Base-by-base conservation (phyloP, 2,797 vertebrate genomes). In the Molossus molossus region DNA sequence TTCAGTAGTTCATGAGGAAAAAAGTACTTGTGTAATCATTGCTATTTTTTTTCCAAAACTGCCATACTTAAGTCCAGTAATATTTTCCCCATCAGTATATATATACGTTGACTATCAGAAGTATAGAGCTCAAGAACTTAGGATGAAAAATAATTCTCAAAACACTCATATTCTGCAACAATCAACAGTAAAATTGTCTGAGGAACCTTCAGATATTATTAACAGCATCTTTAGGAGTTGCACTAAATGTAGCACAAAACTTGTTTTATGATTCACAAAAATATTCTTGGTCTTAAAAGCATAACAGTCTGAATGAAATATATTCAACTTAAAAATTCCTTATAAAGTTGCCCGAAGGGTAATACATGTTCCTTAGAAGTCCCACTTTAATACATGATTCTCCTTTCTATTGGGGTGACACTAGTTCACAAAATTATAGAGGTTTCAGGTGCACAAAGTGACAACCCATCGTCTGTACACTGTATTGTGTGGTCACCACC, bases 281-380 rank as follows among this genome's bases (percentile, higher is more conserved):
- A 87, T 40, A 86, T n/a, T 87, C 64, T 50, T 96, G 69, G 18
- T 85, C 25, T 89, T 83, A 79, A 80, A 96, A 72, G 33, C 9
- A 72, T n/a, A 1, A 69, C n/a, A 88, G 55, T 90, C 70, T 94
- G 57, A 92, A 88, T 27, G 6, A 45, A 80, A 91, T 25, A 45
- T 55, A 93, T 33, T 94, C 57, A 90, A 90, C 21, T 83, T 62
- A 64, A 82, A 96, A 89, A 20, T 40, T 70, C 17, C 33, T 96
- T 82, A 77, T 13, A 72, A 80, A 96, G 45, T 82, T n/a, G 86
- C 87, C 45, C 65, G 70, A 90, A 86, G 12, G 17, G 15, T 15
- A 92, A 93, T 8, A 87, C 5, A 79, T 48, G 8, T 73, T 95
- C 27, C 53, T 86, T 84, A 87, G 37, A 62, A 1, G 83, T 29